A percentile compares a stretch with the other conserved stretches of the same genome.
Evolutionary conservation across 2,888 invertebrate genomes (phyloP).

Genomic region (Tetrapedia diversipes): DNA sequence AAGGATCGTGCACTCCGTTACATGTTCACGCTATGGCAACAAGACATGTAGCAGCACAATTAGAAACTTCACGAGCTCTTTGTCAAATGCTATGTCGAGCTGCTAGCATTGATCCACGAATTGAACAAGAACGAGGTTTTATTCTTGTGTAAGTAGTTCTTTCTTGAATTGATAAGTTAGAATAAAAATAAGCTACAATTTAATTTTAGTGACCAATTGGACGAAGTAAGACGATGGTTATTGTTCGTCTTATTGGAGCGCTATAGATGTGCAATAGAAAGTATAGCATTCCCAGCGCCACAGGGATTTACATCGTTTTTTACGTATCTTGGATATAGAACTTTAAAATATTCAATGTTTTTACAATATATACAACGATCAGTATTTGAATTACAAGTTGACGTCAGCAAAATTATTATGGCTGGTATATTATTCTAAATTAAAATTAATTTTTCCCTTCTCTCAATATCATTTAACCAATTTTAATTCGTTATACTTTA

Average conservation of each 20-base stretch:
- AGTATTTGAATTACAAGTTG: slow-evolving; percentile 93
- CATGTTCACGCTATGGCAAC: slow-evolving; percentile 92
- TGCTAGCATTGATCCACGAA: slow-evolving; percentile 87
- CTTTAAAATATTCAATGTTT: slow-evolving; percentile 90
- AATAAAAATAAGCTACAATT: neutral
- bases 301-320: slow-evolving; percentile 95
- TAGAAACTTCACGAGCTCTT: slow-evolving; percentile 90
- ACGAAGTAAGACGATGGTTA: slow-evolving; percentile 87
- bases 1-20: slow-evolving; percentile 85
- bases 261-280: slow-evolving; percentile 91
- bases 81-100: slow-evolving; percentile 90
- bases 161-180: neutral
- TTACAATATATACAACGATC: slow-evolving; percentile 92
- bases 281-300: slow-evolving; percentile 92
- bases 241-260: slow-evolving; percentile 92
- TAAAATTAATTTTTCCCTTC: no score
- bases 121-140: slow-evolving; percentile 90
- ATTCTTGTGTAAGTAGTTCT: slow-evolving; percentile 87
- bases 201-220: slow-evolving; percentile 88
- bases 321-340: slow-evolving; percentile 92
- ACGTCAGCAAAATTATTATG: slow-evolving; percentile 93
- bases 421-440: slow-evolving; percentile 85
- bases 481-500: neutral
- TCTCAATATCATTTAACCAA: neutral
- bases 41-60: slow-evolving; percentile 91